Conservation (phyloP, 1,140 invertebrate species). For the Aphis gossypii region DNA sequence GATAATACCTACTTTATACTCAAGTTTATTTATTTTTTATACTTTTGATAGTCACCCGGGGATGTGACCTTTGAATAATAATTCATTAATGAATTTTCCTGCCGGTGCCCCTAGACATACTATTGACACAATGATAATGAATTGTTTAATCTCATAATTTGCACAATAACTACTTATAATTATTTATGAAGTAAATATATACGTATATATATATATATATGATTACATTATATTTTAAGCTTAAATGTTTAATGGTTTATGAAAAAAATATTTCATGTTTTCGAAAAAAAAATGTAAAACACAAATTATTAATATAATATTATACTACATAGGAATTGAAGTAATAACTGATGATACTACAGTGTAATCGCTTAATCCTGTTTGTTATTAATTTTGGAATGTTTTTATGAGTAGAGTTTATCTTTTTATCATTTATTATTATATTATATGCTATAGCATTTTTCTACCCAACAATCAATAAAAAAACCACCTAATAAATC, state of each 20-base stretch:
- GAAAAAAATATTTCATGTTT: background rate
- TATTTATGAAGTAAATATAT: background rate
- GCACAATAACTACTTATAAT: background rate
- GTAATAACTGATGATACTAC: background rate
- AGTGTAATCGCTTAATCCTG: background rate
- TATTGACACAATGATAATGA: background rate
- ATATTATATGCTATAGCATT: no score
- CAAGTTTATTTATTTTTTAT: background rate
- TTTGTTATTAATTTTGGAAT: background rate
- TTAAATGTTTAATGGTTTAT: background rate
- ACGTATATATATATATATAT: background rate
- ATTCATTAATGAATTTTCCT: background rate
- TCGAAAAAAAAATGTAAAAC: background rate
- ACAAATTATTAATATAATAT: background rate
- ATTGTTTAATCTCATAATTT: slow-evolving; percentile 20
- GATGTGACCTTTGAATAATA: background rate
- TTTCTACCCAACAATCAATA: no score
- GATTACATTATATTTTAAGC: background rate
- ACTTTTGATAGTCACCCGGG: background rate
- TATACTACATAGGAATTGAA: background rate
- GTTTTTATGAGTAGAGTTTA: background rate
- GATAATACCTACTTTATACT: background rate
- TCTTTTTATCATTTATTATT: background rate
- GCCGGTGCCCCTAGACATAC: background rate
- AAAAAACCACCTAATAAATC: background rate